phyloP scores from a whole-genome alignment of 2,888 invertebrate species.

The Drosophila hawaiiensis region DNA sequence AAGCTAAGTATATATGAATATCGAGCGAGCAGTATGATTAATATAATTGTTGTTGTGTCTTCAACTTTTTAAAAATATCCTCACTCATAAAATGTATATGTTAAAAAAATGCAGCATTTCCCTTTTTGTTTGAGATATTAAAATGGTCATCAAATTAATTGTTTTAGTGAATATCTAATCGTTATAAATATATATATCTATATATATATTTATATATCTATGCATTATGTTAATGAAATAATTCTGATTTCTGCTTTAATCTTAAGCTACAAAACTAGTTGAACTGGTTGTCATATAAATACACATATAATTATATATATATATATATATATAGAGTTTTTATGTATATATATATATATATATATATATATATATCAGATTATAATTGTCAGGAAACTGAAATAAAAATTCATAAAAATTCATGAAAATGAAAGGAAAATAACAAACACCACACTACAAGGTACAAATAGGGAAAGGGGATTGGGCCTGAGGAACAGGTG shows the following conservation, averaged over 20 bases:
- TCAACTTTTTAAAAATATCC: constrained; percentile 43
- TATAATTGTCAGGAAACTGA: constrained; percentile 32
- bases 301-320: background rate
- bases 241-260: constrained; percentile 43
- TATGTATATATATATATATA: background rate
- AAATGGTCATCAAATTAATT: constrained; percentile 42
- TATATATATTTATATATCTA: constrained; percentile 30
- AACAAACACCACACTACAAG: constrained; percentile 64
- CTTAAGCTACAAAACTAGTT: constrained; percentile 56
- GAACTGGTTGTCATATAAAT: constrained; percentile 65
- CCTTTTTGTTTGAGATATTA: constrained; percentile 57
- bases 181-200: constrained; percentile 22
- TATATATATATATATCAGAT: constrained; percentile 18
- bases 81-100: constrained; percentile 28
- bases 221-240: constrained; percentile 48
- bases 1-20: constrained; percentile 18
- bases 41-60: constrained; percentile 76
- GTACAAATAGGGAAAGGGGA: constrained; percentile 62
- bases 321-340: constrained; percentile 37
- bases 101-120: constrained; percentile 33
- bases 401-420: constrained; percentile 24
- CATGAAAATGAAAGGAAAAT: constrained; percentile 35
- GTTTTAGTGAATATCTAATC: constrained; percentile 53
- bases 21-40: constrained; percentile 37
- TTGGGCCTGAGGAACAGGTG: constrained; percentile 64